These are phyloP conservation scores for Poeciliopsis turrubarensis DNA, from an alignment of 2,113 vertebrate genomes.

Conservation along the genomic window DNA sequence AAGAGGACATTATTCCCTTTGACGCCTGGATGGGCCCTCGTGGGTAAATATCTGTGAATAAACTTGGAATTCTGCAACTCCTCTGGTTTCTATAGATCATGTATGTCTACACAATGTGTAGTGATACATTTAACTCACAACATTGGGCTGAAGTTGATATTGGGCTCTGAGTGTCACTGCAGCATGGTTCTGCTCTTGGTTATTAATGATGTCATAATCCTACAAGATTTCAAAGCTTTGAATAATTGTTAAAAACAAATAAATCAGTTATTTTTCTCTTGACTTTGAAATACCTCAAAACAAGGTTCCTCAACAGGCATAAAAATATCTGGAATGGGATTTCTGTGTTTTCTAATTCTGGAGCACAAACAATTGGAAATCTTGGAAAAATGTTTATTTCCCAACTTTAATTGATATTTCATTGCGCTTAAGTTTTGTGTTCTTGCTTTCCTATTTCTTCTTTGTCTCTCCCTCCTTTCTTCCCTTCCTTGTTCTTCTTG, in stretches of 20 bases:
- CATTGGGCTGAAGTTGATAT: background rate
- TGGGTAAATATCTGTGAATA: constrained; percentile 35
- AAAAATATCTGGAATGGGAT: too few species aligned
- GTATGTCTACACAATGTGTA: background rate
- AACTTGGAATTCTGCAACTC: constrained; percentile 45
- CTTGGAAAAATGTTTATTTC: too few species aligned
- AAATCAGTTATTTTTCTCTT: too few species aligned
- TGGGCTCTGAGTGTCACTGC: too few species aligned
- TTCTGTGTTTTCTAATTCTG: too few species aligned
- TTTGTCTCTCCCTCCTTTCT: background rate
- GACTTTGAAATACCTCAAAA: too few species aligned
- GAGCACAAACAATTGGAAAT: background rate
- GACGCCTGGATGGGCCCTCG: background rate
- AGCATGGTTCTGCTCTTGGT: background rate
- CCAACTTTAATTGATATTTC: too few species aligned
- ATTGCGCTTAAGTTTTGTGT: too few species aligned
- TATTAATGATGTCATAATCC: background rate
- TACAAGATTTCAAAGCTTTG: too few species aligned
- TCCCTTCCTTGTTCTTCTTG: background rate
- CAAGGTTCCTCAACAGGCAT: too few species aligned
- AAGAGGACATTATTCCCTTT: background rate
- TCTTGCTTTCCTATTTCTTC: background rate
- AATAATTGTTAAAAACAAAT: too few species aligned
- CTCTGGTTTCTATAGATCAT: constrained; percentile 64
- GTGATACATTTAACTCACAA: background rate